These are phyloP conservation scores for Agrochola litura DNA, from an alignment of 2,888 invertebrate species.

Conservation along the genomic window DNA sequence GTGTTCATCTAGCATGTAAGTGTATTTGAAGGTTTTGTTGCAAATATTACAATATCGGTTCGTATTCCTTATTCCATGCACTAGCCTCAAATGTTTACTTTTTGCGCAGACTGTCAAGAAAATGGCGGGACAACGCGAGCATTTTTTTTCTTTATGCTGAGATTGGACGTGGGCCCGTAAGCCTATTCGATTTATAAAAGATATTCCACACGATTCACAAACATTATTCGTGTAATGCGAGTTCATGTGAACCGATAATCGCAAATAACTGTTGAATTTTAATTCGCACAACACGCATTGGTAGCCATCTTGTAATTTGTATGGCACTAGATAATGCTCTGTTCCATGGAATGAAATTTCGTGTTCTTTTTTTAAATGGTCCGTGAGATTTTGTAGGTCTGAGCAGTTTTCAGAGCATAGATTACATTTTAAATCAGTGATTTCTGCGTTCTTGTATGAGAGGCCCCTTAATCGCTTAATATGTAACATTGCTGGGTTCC, in stretches of 20 bases:
- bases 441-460: constrained; percentile 75
- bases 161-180: constrained; percentile 71
- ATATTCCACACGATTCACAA: constrained; percentile 75
- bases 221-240: constrained; percentile 74
- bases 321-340: constrained; percentile 75
- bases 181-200: constrained; percentile 73
- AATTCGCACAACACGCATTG: constrained; percentile 71
- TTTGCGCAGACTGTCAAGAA: constrained; percentile 63
- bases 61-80: constrained; percentile 51
- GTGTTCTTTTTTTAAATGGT: constrained; percentile 72
- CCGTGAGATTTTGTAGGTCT: constrained; percentile 66
- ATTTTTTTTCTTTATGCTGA: constrained; percentile 73
- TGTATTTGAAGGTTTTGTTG: constrained; percentile 69
- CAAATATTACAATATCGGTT: constrained; percentile 68
- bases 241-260: constrained; percentile 77
- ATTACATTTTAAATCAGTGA: constrained; percentile 75
- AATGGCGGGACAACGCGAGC: constrained; percentile 69
- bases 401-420: constrained; percentile 67
- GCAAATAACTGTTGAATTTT: constrained; percentile 70
- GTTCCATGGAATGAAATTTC: constrained; percentile 64
- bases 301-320: constrained; percentile 68
- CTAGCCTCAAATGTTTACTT: constrained; percentile 56
- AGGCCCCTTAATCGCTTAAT: constrained; percentile 69
- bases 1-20: constrained; percentile 69
- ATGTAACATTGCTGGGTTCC: constrained; percentile 62